Conservation (phyloP, 1,140 invertebrate species). For the Aricia agestis region DNA sequence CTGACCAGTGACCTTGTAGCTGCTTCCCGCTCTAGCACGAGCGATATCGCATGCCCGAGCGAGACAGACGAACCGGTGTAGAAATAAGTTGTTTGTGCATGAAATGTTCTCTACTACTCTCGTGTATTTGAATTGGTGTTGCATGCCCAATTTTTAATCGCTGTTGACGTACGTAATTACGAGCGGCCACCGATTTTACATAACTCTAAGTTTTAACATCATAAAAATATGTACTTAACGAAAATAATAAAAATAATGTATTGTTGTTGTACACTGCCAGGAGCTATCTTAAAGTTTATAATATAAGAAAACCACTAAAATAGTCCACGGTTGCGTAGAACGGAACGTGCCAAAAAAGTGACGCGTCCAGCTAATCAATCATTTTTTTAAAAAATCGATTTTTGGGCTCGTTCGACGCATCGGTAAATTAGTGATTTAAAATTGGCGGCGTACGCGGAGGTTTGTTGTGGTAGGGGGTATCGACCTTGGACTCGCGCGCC, state of each 20-base stretch:
- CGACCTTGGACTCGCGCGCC: conserved; percentile 48
- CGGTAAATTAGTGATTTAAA: conserved; percentile 50
- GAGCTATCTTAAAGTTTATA: background rate
- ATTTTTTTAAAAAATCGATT: background rate
- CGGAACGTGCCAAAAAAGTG: background rate
- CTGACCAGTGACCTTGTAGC: conserved; percentile 71
- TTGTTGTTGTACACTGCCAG: too few relatives aligned
- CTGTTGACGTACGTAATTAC: background rate
- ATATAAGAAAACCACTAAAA: background rate
- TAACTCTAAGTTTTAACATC: background rate
- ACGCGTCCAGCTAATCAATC: background rate
- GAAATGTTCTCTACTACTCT: conserved; percentile 47
- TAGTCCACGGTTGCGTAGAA: background rate
- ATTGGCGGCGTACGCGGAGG: conserved; percentile 54
- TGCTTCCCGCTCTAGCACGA: conserved; percentile 43
- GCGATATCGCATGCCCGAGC: conserved; percentile 24
- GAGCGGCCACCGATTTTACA: background rate
- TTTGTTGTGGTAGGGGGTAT: conserved; percentile 57
- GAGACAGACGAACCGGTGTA: conserved; percentile 48
- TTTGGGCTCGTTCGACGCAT: background rate
- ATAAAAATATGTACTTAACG: background rate
- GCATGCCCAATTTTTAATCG: conserved; percentile 12
- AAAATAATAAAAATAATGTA: background rate
- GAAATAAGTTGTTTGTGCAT: conserved; percentile 63
- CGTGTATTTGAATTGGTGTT: conserved; percentile 18